phyloP scores from a whole-genome alignment of 2,113 vertebrate genomes.

The Oostethus manadensis region DNA sequence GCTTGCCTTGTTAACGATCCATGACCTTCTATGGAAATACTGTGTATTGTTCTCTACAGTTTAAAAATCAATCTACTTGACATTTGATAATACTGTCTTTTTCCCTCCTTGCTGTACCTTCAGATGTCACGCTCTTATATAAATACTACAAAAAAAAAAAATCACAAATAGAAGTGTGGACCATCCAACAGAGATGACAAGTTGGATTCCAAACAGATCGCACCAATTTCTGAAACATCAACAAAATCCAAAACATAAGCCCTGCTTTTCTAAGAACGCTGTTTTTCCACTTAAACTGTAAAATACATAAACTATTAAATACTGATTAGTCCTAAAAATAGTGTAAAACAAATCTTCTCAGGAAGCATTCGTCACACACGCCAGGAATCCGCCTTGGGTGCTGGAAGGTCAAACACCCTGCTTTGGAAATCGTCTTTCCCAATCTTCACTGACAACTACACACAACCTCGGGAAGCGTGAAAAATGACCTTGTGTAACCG shows the following conservation, averaged over 20 bases:
- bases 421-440: neutral
- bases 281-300: constrained; percentile 50
- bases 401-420: constrained; percentile 21
- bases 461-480: neutral
- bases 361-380: constrained; percentile 46
- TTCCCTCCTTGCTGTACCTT: constrained; percentile 34
- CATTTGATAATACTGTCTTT: constrained; percentile 67
- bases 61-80: constrained; percentile 36
- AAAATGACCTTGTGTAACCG: neutral
- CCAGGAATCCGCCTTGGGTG: constrained; percentile 35
- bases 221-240: constrained; percentile 14
- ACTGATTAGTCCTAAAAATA: constrained; percentile 70
- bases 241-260: constrained; percentile 12
- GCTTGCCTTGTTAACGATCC: constrained; percentile 18
- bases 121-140: constrained; percentile 38
- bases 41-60: constrained; percentile 33
- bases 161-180: constrained; percentile 20
- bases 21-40: constrained; percentile 27
- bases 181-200: constrained; percentile 42
- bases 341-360: constrained; percentile 29
- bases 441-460: constrained; percentile 4
- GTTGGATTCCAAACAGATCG: constrained; percentile 4
- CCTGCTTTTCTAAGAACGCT: constrained; percentile 44
- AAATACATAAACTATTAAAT: constrained; percentile 71
- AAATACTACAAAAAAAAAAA: constrained; percentile 38